Conservation (phyloP, 2,113 vertebrate genomes). For the Heterochromis multidens region DNA sequence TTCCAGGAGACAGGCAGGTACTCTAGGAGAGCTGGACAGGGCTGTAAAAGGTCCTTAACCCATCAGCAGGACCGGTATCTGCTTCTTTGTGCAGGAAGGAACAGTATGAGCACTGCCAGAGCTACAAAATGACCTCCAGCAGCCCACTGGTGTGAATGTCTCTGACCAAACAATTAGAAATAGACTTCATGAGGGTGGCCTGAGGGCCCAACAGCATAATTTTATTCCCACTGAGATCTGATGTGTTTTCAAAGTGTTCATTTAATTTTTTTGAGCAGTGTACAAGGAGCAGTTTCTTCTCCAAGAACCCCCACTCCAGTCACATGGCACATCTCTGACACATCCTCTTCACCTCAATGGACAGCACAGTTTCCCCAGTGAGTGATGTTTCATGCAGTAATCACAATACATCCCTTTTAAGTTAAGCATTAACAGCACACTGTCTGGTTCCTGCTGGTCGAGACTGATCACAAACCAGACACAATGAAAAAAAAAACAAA, state of each 20-base stretch:
- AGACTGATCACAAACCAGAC: neutral
- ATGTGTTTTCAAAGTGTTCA: no score
- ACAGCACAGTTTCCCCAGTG: neutral
- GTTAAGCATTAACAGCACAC: neutral
- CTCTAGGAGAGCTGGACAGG: no score
- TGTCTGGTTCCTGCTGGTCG: neutral
- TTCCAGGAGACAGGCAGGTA: no score
- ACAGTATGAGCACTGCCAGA: neutral
- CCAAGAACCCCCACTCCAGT: neutral
- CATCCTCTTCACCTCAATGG: neutral
- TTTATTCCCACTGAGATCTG: no score
- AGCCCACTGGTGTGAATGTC: neutral
- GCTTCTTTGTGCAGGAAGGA: fast-evolving
- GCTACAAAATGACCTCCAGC: neutral
- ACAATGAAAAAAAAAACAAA: fast-evolving
- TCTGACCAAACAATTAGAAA: neutral
- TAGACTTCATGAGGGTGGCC: neutral
- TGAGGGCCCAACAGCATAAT: fast-evolving
- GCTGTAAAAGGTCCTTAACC: no score
- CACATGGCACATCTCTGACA: neutral
- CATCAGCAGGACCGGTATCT: no score
- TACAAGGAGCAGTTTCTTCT: no score
- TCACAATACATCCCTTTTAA: neutral
- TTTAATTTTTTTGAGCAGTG: no score
- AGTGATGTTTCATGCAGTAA: neutral